Conservation (phyloP, 2,888 invertebrate genomes). For the Ferdinandea cuprea region DNA sequence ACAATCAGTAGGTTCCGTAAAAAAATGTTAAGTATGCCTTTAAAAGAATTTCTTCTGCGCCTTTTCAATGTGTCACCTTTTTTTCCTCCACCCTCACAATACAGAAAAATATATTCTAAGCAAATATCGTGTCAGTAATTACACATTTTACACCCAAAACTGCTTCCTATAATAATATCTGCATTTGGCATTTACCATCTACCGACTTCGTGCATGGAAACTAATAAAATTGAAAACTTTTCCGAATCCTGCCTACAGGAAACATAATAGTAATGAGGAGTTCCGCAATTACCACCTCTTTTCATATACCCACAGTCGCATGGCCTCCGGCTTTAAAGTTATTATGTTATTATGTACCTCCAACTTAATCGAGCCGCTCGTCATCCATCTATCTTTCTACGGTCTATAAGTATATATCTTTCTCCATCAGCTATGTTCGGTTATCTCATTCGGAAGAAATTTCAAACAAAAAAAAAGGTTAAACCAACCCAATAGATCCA, state of each 20-base stretch:
- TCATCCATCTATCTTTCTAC: constrained; percentile 1
- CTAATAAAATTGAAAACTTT: constrained; percentile 4
- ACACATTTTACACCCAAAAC: neutral
- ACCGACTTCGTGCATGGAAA: neutral
- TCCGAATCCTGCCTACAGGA: constrained; percentile 1
- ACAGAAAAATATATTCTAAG: neutral
- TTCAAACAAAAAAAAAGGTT: neutral
- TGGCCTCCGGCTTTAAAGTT: neutral
- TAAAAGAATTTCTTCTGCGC: no score
- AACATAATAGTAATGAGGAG: constrained; percentile 13
- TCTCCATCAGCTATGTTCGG: constrained; percentile 3
- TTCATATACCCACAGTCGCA: neutral
- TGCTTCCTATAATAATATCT: constrained; percentile 7
- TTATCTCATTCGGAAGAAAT: constrained; percentile 33
- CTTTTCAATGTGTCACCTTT: neutral
- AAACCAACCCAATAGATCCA: constrained; percentile 31
- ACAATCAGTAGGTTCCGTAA: no score
- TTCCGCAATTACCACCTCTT: constrained; percentile 16
- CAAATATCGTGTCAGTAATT: constrained; percentile 3
- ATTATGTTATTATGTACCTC: no score
- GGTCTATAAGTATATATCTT: neutral
- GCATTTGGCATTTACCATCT: constrained; percentile 4
- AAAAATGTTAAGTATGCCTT: no score
- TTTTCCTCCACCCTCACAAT: neutral
- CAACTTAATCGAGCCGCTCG: neutral